Evolutionary conservation across 2,113 vertebrate species (phyloP).

Genomic region (Dromiciops gliroides): DNA sequence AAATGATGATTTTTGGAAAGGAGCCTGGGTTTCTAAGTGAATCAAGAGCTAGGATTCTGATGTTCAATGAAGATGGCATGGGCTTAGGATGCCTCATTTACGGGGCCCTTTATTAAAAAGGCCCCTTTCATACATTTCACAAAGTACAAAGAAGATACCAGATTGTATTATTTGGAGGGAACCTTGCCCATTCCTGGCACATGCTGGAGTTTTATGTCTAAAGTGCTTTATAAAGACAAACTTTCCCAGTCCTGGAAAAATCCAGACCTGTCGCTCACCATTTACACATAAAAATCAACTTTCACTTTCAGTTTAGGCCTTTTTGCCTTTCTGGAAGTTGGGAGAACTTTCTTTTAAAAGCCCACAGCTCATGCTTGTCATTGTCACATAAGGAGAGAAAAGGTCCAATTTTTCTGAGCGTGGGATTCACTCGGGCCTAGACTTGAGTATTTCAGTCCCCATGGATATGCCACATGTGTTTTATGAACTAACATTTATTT

Average conservation of each 20-base stretch:
- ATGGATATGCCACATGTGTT: conserved; percentile 22
- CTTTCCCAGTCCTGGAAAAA: conserved; percentile 38
- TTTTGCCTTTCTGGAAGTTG: conserved; percentile 30
- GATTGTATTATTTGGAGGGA: fast-evolving
- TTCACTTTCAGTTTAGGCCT: conserved; percentile 17
- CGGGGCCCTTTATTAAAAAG: neutral
- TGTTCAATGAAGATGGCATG: neutral
- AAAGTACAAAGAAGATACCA: neutral
- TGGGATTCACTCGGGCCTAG: conserved; percentile 27
- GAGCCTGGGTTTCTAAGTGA: neutral
- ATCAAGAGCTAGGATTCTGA: neutral
- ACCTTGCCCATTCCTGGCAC: fast-evolving
- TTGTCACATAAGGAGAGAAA: neutral
- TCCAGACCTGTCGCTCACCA: neutral
- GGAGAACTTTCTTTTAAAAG: conserved; percentile 21
- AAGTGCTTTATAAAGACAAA: neutral
- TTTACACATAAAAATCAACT: neutral
- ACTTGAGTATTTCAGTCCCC: neutral
- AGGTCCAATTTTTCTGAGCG: neutral
- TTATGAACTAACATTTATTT: conserved; percentile 69
- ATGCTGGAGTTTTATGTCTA: too few relatives aligned
- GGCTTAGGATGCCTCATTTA: neutral
- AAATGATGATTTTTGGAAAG: neutral
- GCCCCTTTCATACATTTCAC: fast-evolving
- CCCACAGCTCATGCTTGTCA: neutral